Evolutionary conservation across 2,113 vertebrate species (phyloP), one percentile per base, ranked within the genome.

Genomic region (Pseudopodoces humilis): DNA sequence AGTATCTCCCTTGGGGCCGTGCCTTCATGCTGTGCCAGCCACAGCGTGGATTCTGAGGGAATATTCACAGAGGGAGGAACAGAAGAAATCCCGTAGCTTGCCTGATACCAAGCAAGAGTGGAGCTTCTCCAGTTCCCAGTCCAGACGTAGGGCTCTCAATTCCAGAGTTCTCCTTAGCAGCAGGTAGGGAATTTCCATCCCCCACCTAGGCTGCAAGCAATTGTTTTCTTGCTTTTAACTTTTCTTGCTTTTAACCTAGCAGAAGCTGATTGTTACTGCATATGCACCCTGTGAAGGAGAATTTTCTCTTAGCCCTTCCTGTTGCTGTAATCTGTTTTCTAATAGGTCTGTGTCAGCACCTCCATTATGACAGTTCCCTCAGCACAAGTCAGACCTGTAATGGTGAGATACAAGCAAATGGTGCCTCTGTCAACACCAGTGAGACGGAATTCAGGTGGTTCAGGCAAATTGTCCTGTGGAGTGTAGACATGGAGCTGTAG

Each of bases 1-100:
- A 55, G 10, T 41, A 53, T 44, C 37, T 83, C 83, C 60, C 0
- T 1, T 86, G 65, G 69, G 86, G 70, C 52, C 1, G 1, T 90
- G 64, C 56, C 64, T 93, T 91, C 64, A 7, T 44, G 30, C 82
- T 88, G 65, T 94, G 90, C 83, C 84, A 92, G 22, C 43, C 35
- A n/a, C 43, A 80, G 82, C n/a, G 23, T 39, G 43, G 43, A 20
- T 33, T 4, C 15, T 31, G 63, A 70, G 41, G 30, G 53, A 12
- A 15, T 69, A 41, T 44, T 60, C 21, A 23, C 1, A 17, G 20
- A 49, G 41, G 19, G 35, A 50, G 41, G 22, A 87, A 55, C 55
- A 80, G 39, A 53, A 70, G 46, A 69, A 87, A 52, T 67, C 67
- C 47, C 10, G 7, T 25, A 53, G 39, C 70, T 80, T 79, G 31